phyloP scores from a whole-genome alignment of 2,888 invertebrate species.

The Quadroppia sp. region DNA sequence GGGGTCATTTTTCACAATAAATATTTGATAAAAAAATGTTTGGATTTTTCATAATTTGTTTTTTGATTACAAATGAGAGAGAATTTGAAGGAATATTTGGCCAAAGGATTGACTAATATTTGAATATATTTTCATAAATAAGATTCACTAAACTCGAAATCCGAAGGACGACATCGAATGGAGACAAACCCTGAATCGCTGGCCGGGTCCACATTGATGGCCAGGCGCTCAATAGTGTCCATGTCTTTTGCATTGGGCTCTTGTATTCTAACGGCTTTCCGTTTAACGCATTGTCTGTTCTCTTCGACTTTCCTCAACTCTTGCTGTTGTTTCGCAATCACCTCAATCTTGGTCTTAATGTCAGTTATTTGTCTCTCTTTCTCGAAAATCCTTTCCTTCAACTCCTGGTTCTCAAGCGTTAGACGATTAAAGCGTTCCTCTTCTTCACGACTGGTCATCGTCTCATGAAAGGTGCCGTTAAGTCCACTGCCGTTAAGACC shows the following conservation, averaged over 20 bases:
- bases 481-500: slow-evolving; percentile 15
- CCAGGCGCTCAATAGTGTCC: background rate
- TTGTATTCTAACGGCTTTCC: slow-evolving; percentile 44
- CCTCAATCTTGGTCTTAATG: slow-evolving; percentile 43
- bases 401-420: slow-evolving; percentile 88
- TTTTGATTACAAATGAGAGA: too few species aligned
- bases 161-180: slow-evolving; percentile 72
- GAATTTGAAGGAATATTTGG: too few species aligned
- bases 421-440: slow-evolving; percentile 91
- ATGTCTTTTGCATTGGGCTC: slow-evolving; percentile 40
- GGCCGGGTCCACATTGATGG: slow-evolving; percentile 46
- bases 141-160: slow-evolving; percentile 82
- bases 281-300: slow-evolving; percentile 12
- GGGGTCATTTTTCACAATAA: too few species aligned
- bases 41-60: too few species aligned
- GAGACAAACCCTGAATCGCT: slow-evolving; percentile 49
- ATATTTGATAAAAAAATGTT: too few species aligned
- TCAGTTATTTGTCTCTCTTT: slow-evolving; percentile 49
- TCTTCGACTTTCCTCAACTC: slow-evolving; percentile 26
- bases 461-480: slow-evolving; percentile 49
- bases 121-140: slow-evolving; percentile 62
- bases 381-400: slow-evolving; percentile 60
- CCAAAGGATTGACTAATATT: too few species aligned
- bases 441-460: slow-evolving; percentile 64
- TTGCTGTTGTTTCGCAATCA: slow-evolving; percentile 42